Conservation (phyloP, 2,113 vertebrate genomes). For the Lamprologus callipterus region DNA sequence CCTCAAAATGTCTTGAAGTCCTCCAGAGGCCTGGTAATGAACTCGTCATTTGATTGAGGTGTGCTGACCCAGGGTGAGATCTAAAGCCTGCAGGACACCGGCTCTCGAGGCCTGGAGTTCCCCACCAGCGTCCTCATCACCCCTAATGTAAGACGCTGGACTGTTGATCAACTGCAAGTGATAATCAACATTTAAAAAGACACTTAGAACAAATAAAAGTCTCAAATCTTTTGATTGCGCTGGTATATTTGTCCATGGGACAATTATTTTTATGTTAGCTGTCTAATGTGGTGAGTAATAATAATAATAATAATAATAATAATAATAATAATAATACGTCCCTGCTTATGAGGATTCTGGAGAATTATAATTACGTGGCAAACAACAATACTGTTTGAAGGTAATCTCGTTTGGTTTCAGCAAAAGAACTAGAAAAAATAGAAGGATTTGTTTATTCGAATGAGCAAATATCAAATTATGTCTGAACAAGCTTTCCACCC, state of each 20-base stretch:
- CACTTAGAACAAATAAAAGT: no score
- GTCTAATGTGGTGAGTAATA: not conserved
- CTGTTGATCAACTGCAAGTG: not conserved
- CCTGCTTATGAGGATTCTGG: not conserved
- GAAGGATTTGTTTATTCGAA: not conserved
- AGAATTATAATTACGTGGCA: not conserved
- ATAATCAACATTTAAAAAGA: not conserved
- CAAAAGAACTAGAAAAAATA: not conserved
- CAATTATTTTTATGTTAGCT: not conserved
- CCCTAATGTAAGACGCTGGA: not conserved
- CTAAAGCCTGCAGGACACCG: not conserved
- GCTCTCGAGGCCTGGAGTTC: fast-evolving
- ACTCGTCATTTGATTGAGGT: not conserved
- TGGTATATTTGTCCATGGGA: not conserved
- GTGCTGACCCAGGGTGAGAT: not conserved
- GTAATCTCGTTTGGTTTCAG: not conserved
- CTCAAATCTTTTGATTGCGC: not conserved
- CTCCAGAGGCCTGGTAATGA: not conserved
- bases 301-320: not conserved
- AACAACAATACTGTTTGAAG: not conserved
- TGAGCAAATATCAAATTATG: not conserved
- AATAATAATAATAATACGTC: not conserved
- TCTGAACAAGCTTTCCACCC: not conserved
- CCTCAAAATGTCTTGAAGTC: not conserved
- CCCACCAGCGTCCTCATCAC: not conserved